Evolutionary conservation across 2,113 vertebrate genomes (phyloP).

Genomic region (Mohoua ochrocephala): DNA sequence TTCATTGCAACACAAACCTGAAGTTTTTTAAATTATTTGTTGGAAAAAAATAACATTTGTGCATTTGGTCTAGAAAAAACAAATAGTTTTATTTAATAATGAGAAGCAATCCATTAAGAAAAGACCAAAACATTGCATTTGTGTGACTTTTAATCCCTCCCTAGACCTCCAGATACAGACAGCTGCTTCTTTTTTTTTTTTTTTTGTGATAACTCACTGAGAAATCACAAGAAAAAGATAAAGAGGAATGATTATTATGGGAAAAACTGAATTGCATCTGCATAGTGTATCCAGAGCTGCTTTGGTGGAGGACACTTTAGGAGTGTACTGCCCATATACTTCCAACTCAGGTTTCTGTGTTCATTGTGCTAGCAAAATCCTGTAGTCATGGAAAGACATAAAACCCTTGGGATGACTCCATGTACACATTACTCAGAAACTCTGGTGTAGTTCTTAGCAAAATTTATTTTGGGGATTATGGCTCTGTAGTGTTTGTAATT

Average conservation of each 20-base stretch:
- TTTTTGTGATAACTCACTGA: neutral
- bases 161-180: neutral
- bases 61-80: neutral
- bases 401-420: neutral
- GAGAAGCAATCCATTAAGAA: neutral
- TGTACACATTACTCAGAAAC: neutral
- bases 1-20: neutral
- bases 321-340: neutral
- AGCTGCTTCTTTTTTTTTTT: neutral
- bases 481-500: neutral
- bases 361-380: neutral
- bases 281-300: neutral
- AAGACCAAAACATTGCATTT: neutral
- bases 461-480: neutral
- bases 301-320: neutral
- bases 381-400: neutral
- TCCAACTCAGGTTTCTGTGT: neutral
- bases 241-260: neutral
- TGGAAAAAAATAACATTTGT: neutral
- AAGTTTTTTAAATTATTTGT: fast-evolving
- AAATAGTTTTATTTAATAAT: neutral
- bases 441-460: neutral
- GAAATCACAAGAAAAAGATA: neutral
- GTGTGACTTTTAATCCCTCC: neutral
- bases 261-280: neutral